phyloP scores from a whole-genome alignment of 2,888 invertebrate species.

The Shargacucullia verbasci region DNA sequence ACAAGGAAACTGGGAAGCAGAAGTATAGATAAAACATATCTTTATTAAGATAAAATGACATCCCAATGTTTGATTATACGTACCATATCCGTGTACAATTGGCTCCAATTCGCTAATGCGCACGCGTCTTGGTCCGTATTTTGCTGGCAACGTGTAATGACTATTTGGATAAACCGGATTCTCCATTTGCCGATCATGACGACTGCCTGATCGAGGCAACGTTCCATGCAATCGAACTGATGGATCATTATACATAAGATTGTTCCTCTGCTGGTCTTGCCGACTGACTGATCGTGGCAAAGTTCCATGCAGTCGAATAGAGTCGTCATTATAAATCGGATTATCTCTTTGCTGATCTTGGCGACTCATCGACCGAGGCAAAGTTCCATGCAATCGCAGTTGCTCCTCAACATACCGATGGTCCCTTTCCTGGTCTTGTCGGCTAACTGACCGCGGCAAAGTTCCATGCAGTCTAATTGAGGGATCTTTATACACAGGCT shows the following conservation, averaged over 20 bases:
- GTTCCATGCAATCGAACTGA: constrained; percentile 70
- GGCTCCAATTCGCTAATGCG: constrained; percentile 82
- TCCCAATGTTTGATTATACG: constrained; percentile 56
- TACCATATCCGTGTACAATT: constrained; percentile 84
- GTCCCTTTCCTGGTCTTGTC: constrained; percentile 18
- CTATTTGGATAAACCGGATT: constrained; percentile 66
- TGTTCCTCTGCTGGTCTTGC: constrained; percentile 24
- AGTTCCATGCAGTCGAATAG: constrained; percentile 25
- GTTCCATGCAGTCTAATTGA: constrained; percentile 59
- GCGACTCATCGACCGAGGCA: neutral
- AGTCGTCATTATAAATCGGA: constrained; percentile 51
- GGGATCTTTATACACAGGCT: constrained; percentile 70
- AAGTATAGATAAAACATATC: too few relatives aligned
- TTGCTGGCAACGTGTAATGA: constrained; percentile 76
- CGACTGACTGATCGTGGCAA: constrained; percentile 26
- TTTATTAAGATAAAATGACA: neutral
- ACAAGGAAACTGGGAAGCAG: too few relatives aligned
- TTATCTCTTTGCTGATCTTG: constrained; percentile 34
- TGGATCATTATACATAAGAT: constrained; percentile 64
- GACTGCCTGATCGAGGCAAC: constrained; percentile 70
- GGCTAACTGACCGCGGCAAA: constrained; percentile 23
- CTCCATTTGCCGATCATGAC: constrained; percentile 59
- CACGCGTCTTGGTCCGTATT: constrained; percentile 77
- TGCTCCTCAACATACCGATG: constrained; percentile 66
- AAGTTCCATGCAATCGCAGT: constrained; percentile 57